Evolutionary conservation across 2,797 vertebrate genomes (phyloP).

Genomic region (Hephaestus fuliginosus): DNA sequence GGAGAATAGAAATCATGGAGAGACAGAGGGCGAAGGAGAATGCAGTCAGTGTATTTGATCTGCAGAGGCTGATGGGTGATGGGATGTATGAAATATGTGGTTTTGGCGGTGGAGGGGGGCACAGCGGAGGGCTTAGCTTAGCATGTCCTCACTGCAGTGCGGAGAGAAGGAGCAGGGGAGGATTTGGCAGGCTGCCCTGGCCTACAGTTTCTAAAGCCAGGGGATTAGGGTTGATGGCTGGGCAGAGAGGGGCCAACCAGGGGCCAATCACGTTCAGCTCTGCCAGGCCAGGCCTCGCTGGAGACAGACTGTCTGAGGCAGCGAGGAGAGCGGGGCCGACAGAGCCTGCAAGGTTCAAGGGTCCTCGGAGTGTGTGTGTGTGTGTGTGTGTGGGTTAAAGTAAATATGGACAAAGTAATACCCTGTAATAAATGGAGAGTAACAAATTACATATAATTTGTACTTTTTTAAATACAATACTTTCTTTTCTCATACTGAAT

Average conservation of each 20-base stretch:
- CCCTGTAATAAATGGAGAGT: not conserved
- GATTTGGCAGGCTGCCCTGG: conserved; percentile 81
- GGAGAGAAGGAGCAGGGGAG: conserved; percentile 67
- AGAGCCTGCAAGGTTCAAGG: conserved; percentile 71
- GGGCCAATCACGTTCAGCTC: conserved; percentile 75
- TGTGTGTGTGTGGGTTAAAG: conserved; percentile 11
- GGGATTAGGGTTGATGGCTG: conserved; percentile 83
- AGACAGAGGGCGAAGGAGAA: conserved; percentile 40
- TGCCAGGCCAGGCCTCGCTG: conserved; percentile 78
- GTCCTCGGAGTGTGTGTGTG: conserved; percentile 58
- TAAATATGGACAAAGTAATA: conserved; percentile 43
- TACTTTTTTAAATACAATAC: not conserved
- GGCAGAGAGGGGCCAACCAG: conserved; percentile 82
- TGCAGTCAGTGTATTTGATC: conserved; percentile 58
- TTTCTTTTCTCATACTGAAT: not conserved
- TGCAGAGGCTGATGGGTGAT: conserved; percentile 57
- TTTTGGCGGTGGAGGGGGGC: conserved; percentile 38
- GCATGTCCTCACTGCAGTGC: conserved; percentile 76
- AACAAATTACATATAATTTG: not conserved
- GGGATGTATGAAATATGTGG: conserved; percentile 70
- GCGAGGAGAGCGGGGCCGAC: conserved; percentile 60
- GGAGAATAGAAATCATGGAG: conserved; percentile 28
- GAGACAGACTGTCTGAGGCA: conserved; percentile 84
- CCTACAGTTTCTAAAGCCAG: conserved; percentile 79
- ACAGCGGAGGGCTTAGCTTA: conserved; percentile 61